phyloP scores from a whole-genome alignment of 2,113 vertebrate species.

The Rhinopomastus cyanomelas region DNA sequence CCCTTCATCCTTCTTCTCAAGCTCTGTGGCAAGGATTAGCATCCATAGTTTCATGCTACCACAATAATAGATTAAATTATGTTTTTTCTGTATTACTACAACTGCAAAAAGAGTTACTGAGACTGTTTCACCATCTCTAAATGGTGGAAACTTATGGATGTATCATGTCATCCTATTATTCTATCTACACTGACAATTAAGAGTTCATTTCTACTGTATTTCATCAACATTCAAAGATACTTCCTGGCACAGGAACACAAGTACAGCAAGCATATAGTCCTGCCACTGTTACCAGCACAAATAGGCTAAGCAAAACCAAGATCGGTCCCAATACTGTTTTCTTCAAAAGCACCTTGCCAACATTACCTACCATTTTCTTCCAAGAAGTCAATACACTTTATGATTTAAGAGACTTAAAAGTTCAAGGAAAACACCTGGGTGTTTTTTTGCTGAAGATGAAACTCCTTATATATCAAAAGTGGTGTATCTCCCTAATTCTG shows the following conservation, averaged over 20 bases:
- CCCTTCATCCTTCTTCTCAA: too few species aligned
- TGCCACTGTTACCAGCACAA: background rate
- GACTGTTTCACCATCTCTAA: background rate
- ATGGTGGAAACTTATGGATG: background rate
- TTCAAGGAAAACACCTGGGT: background rate
- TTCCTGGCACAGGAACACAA: background rate
- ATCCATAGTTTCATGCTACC: too few species aligned
- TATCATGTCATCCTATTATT: background rate
- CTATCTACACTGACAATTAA: background rate
- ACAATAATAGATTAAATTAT: background rate
- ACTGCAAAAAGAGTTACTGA: background rate
- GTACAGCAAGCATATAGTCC: background rate
- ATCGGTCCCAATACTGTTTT: background rate
- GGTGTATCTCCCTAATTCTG: background rate
- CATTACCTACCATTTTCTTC: background rate
- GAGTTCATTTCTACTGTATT: background rate
- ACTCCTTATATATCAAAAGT: background rate
- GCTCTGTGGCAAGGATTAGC: too few species aligned
- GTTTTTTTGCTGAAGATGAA: background rate
- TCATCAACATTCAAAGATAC: background rate
- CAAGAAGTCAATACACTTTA: background rate
- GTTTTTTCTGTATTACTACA: background rate
- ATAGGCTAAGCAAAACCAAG: background rate
- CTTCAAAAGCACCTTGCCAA: background rate
- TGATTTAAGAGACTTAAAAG: background rate